Evolutionary conservation across 2,113 vertebrate genomes (phyloP).

Genomic region (Macquaria australasica): DNA sequence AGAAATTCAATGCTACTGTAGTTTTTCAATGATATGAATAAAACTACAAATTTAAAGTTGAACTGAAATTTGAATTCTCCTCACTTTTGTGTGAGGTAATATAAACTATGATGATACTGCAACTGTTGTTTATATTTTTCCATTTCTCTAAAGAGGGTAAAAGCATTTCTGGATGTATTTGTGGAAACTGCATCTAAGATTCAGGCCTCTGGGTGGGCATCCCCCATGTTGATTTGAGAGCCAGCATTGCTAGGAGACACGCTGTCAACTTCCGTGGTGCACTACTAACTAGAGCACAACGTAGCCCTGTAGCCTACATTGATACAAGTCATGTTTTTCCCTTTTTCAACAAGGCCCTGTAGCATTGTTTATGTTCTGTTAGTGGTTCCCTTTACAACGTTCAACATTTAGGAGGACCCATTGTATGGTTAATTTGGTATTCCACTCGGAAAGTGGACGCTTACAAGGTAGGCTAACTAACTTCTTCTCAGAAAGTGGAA

Average conservation of each 20-base stretch:
- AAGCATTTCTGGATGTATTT: background rate
- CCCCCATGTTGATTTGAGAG: background rate
- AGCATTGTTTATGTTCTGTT: too few species aligned
- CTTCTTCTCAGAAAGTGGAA: background rate
- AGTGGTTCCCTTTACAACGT: background rate
- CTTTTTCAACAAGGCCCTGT: background rate
- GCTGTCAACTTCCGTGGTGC: background rate
- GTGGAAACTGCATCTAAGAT: background rate
- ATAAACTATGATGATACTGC: too few species aligned
- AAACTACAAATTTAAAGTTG: background rate
- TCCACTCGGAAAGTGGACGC: background rate
- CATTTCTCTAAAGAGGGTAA: background rate
- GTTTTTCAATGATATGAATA: background rate
- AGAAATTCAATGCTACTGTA: background rate
- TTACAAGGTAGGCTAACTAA: background rate
- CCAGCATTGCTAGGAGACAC: background rate
- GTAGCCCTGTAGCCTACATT: background rate
- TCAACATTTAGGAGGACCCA: background rate
- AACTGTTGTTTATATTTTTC: background rate
- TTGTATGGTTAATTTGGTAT: background rate
- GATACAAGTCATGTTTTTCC: background rate
- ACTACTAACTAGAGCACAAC: background rate
- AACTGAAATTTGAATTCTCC: background rate
- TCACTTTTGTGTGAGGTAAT: background rate
- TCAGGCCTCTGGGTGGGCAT: background rate